Evolutionary conservation across 2,888 invertebrate species (phyloP).

Genomic region (Metopia argyrocephala): DNA sequence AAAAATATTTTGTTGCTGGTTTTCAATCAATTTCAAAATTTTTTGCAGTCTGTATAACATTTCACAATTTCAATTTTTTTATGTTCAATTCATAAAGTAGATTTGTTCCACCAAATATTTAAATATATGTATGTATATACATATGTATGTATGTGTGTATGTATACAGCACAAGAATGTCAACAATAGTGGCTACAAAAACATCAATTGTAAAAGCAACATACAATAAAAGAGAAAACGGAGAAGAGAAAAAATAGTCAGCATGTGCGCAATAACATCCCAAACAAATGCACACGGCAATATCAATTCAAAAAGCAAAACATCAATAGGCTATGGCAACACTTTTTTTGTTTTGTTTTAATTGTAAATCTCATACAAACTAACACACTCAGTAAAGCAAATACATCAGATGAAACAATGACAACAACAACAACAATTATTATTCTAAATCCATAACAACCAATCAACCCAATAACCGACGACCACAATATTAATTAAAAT

Average conservation of each 20-base stretch:
- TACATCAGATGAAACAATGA: neutral
- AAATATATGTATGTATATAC: constrained; percentile 1
- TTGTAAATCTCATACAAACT: neutral
- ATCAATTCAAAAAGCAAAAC: neutral
- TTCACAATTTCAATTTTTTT: constrained; percentile 51
- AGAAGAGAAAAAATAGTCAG: constrained; percentile 44
- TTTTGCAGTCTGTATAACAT: constrained; percentile 52
- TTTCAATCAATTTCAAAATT: neutral
- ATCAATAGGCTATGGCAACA: constrained; percentile 1
- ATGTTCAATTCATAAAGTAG: constrained; percentile 55
- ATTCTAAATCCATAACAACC: constrained; percentile 15
- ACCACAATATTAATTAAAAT: constrained; percentile 59
- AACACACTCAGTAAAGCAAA: neutral
- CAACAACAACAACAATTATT: constrained; percentile 21
- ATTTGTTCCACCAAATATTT: constrained; percentile 60
- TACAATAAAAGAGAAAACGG: constrained; percentile 22
- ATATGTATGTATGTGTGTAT: too few species aligned
- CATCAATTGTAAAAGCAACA: neutral
- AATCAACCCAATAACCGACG: neutral
- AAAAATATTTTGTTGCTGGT: neutral
- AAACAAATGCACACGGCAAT: constrained; percentile 35
- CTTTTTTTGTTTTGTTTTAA: too few species aligned
- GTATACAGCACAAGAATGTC: constrained; percentile 3
- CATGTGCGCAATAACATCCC: constrained; percentile 60
- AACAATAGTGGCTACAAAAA: constrained; percentile 7